A percentile compares a stretch with the other conserved stretches of the same genome.
Evolutionary conservation across 2,888 invertebrate species (phyloP).

Genomic region (Bhutanitis thaidina): DNA sequence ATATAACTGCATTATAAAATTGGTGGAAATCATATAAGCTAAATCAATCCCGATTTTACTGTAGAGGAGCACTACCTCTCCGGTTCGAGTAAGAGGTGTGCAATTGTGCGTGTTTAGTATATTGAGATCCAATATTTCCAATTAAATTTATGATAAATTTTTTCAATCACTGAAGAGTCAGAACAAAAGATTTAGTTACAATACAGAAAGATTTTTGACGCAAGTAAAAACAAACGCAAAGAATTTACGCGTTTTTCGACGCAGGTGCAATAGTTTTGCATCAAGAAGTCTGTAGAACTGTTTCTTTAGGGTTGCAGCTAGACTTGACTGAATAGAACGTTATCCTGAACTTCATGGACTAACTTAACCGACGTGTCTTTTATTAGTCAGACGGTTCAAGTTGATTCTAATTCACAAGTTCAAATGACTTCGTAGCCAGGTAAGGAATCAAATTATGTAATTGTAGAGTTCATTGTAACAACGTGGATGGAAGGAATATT

Average conservation of each 20-base stretch:
- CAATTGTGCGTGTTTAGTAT: no score
- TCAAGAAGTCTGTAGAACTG: slow-evolving; percentile 31
- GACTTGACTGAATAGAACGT: slow-evolving; percentile 43
- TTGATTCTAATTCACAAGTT: slow-evolving; percentile 35
- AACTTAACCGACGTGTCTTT: slow-evolving; percentile 47
- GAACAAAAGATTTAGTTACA: no score
- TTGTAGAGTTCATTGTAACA: not conserved
- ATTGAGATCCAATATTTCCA: no score
- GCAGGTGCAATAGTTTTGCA: slow-evolving; percentile 25
- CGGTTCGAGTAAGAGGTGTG: no score
- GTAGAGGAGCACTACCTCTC: no score
- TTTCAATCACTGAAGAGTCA: no score
- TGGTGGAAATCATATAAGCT: no score
- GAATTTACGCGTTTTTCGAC: slow-evolving; percentile 1
- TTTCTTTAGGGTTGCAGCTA: slow-evolving; percentile 36
- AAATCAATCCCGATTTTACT: no score
- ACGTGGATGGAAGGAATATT: not conserved
- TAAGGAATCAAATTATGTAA: slow-evolving; percentile 22
- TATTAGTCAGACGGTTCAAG: slow-evolving; percentile 41
- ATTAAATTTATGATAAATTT: no score
- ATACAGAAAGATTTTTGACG: no score
- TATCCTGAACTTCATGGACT: slow-evolving; percentile 40
- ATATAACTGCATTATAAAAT: no score
- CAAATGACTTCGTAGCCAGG: slow-evolving; percentile 27
- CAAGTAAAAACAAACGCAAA: no score